Evolutionary conservation across 2,113 vertebrate genomes (phyloP).

Genomic region (Tragelaphus imberbis): DNA sequence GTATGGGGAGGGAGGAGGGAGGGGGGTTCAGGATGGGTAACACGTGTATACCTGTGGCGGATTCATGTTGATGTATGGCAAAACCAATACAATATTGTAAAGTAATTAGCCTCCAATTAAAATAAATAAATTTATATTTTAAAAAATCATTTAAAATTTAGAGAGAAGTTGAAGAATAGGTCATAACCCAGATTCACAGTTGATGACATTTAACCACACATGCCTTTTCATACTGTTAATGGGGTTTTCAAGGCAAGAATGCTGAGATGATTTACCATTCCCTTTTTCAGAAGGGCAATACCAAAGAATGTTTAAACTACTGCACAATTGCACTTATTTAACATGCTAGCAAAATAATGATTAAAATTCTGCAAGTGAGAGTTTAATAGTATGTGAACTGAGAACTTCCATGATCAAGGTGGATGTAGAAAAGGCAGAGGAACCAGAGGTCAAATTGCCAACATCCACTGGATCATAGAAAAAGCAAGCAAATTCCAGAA

Average conservation of each 20-base stretch:
- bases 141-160: not conserved
- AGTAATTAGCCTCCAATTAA: too few species aligned
- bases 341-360: not conserved
- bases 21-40: too few species aligned
- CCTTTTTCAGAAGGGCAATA: not conserved
- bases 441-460: not conserved
- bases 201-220: not conserved
- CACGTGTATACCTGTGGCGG: too few species aligned
- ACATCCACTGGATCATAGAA: not conserved
- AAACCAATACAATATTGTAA: too few species aligned
- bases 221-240: not conserved
- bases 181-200: not conserved
- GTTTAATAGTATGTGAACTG: not conserved
- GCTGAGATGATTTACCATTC: not conserved
- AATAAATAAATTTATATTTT: too few species aligned
- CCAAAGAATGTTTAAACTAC: not conserved
- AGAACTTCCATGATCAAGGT: not conserved
- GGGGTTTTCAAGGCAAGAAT: not conserved
- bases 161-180: not conserved
- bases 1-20: too few species aligned
- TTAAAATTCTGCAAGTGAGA: not conserved
- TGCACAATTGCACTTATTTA: not conserved
- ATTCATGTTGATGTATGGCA: too few species aligned
- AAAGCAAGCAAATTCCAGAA: not conserved
- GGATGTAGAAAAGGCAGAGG: not conserved